These are phyloP conservation scores for Steinernema feltiae DNA, from an alignment of 1,140 invertebrate species.

Conservation along the genomic window DNA sequence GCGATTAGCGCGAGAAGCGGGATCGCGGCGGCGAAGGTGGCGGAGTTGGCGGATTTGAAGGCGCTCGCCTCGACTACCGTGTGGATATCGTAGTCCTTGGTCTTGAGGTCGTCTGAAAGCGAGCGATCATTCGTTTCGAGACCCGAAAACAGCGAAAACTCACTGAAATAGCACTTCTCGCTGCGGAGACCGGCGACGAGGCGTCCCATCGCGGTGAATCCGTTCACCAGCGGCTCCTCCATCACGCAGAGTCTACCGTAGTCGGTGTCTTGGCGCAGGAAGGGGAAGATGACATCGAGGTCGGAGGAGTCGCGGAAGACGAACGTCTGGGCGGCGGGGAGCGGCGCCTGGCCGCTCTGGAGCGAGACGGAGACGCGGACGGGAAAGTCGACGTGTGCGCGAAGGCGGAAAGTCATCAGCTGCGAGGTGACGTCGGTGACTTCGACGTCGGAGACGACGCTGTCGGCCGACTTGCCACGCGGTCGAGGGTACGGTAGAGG, in stretches of 20 bases:
- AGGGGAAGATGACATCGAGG: slow-evolving; percentile 20
- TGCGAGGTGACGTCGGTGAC: slow-evolving; percentile 4
- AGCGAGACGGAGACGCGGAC: slow-evolving; percentile 18
- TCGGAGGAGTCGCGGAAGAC: slow-evolving; percentile 15
- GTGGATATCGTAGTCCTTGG: slow-evolving; percentile 25
- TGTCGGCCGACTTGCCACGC: slow-evolving; percentile 19
- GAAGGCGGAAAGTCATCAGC: slow-evolving; percentile 18
- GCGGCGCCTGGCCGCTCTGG: slow-evolving; percentile 18
- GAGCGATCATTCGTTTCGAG: not conserved
- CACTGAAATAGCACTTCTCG: slow-evolving; percentile 24
- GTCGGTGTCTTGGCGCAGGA: slow-evolving; percentile 15
- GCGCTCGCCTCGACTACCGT: slow-evolving; percentile 11
- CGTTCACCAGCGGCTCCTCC: slow-evolving; percentile 22
- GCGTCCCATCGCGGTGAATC: slow-evolving; percentile 23
- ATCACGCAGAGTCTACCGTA: slow-evolving; percentile 26
- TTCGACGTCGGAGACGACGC: slow-evolving; percentile 8
- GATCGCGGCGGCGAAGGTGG: slow-evolving; percentile 4
- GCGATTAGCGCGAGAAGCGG: slow-evolving; percentile 8
- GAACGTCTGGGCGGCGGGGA: slow-evolving; percentile 23
- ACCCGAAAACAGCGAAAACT: slow-evolving; percentile 13
- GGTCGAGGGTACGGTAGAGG: slow-evolving; percentile 24
- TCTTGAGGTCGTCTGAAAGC: slow-evolving; percentile 22
- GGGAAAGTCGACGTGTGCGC: slow-evolving; percentile 19
- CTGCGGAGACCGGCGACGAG: slow-evolving; percentile 9
- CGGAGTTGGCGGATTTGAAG: slow-evolving; percentile 10